phyloP scores from a whole-genome alignment of 2,888 invertebrate species.

The Stratiomys singularior region DNA sequence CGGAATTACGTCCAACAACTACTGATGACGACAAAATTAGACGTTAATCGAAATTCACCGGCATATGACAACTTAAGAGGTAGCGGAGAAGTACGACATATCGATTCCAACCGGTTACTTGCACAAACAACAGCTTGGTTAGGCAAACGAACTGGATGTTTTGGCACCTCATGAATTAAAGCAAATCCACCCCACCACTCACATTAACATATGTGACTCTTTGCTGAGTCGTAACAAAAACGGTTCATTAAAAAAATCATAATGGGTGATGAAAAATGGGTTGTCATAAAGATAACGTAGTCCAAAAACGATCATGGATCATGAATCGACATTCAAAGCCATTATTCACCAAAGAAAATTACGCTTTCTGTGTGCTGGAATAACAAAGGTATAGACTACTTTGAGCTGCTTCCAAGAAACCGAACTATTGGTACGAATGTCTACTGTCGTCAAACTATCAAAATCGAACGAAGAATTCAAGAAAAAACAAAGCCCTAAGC shows the following conservation, averaged over 20 bases:
- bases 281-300: slow-evolving; percentile 40
- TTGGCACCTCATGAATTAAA: slow-evolving; percentile 41
- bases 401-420: too few species aligned
- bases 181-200: slow-evolving; percentile 32
- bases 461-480: too few species aligned
- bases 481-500: too few species aligned
- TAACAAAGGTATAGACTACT: not conserved
- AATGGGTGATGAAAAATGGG: slow-evolving; percentile 41
- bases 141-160: slow-evolving; percentile 34
- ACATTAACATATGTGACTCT: slow-evolving; percentile 35
- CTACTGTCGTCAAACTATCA: not conserved
- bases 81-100: not conserved
- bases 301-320: slow-evolving; percentile 35
- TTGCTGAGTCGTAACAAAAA: slow-evolving; percentile 27
- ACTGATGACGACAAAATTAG: not conserved
- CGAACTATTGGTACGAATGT: not conserved
- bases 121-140: slow-evolving; percentile 10
- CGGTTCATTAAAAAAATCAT: slow-evolving; percentile 4
- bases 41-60: not conserved
- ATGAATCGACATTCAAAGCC: slow-evolving; percentile 21
- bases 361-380: slow-evolving; percentile 26
- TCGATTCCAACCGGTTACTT: not conserved
- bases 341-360: slow-evolving; percentile 25
- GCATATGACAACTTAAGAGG: too few species aligned
- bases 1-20: not conserved